Percentiles rank a stretch among this genome's conserved stretches.
Evolutionary conservation across 64 coral and sea anemone species (phyloP).

Genomic region (Montipora efflorescens): DNA sequence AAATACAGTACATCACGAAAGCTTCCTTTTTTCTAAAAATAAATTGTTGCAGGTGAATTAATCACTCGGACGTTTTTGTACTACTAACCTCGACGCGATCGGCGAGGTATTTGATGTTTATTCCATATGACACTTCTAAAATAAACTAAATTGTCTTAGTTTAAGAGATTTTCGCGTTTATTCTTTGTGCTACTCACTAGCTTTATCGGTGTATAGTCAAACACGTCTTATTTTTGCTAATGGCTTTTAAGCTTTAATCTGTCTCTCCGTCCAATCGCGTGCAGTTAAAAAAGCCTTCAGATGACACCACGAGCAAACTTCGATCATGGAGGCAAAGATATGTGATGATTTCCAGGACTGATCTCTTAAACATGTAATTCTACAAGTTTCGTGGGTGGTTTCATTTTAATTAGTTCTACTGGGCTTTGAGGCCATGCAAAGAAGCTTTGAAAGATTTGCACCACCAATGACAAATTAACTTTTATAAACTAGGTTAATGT

Average conservation of each 20-base stretch:
- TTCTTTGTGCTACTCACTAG: background rate
- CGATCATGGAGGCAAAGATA: background rate
- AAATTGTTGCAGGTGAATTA: background rate
- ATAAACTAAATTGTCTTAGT: too few species aligned
- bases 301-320: background rate
- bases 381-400: background rate
- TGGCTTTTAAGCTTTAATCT: conserved; percentile 47
- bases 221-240: conserved; percentile 45
- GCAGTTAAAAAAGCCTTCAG: background rate
- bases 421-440: background rate
- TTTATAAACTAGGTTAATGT: background rate
- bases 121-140: too few species aligned
- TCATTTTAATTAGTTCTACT: background rate
- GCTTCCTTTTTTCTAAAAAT: background rate
- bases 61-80: too few species aligned
- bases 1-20: conserved; percentile 23
- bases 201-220: conserved; percentile 21
- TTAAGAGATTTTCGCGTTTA: too few species aligned
- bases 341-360: background rate
- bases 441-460: background rate
- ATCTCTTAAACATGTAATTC: background rate
- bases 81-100: too few species aligned
- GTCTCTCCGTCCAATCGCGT: conserved; percentile 6
- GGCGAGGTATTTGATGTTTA: too few species aligned
- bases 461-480: background rate